These are phyloP conservation scores for Chionoecetes opilio DNA, from an alignment of 1,140 invertebrate genomes.

Conservation along the genomic window DNA sequence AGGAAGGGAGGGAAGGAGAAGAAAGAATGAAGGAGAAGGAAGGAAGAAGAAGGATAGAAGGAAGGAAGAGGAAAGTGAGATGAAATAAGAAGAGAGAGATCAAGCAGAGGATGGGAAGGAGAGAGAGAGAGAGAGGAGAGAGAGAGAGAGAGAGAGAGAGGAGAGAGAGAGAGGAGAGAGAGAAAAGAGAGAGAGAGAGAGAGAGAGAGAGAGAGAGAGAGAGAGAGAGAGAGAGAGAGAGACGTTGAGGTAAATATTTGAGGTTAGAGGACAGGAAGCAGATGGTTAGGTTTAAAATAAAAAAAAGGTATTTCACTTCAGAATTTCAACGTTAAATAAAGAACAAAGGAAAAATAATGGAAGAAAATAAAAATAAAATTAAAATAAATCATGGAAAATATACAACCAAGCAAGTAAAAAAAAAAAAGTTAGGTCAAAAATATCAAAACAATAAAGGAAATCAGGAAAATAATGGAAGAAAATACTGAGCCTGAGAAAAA, in stretches of 20 bases:
- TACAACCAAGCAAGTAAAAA: background rate
- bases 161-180: background rate
- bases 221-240: background rate
- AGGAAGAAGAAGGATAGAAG: background rate
- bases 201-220: conserved; percentile 22
- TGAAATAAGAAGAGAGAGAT: background rate
- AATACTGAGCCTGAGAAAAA: background rate
- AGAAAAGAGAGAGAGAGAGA: conserved; percentile 9
- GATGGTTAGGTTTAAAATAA: too few relatives aligned
- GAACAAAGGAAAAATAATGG: background rate
- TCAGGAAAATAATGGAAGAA: background rate
- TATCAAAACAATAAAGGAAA: background rate
- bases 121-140: conserved; percentile 15
- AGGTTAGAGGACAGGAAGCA: too few relatives aligned
- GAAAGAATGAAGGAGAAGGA: too few relatives aligned
- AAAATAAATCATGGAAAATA: background rate
- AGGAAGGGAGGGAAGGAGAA: too few relatives aligned
- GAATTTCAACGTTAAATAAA: background rate
- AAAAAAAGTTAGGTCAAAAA: background rate
- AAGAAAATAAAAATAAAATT: background rate
- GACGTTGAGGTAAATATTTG: too few relatives aligned
- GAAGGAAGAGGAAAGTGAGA: background rate
- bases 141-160: too few relatives aligned
- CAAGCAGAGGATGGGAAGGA: background rate
- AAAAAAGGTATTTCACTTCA: too few relatives aligned